Evolutionary conservation across 2,888 invertebrate genomes (phyloP).

Genomic region (Latrodectus hesperus): DNA sequence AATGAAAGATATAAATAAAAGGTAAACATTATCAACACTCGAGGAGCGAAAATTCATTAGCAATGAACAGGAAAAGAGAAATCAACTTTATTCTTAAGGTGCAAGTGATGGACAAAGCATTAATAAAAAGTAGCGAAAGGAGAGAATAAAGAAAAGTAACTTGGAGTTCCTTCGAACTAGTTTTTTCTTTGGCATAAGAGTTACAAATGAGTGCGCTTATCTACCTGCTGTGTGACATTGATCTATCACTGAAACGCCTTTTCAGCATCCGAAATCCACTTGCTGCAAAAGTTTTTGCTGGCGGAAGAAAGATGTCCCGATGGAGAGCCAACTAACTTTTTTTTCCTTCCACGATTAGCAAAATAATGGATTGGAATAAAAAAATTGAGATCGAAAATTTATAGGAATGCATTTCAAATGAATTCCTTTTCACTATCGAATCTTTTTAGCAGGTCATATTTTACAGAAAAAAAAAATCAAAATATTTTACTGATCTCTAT

Average conservation of each 20-base stretch:
- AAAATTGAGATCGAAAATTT: not conserved
- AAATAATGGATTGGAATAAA: not conserved
- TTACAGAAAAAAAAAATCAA: too few species aligned
- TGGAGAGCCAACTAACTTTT: not conserved
- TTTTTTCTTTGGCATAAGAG: constrained; percentile 18
- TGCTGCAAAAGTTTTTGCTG: constrained; percentile 14
- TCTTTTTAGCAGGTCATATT: too few species aligned
- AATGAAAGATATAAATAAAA: too few species aligned
- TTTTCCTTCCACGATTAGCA: constrained; percentile 1
- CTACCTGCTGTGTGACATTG: constrained; percentile 41
- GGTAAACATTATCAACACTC: too few species aligned
- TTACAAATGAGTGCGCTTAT: constrained; percentile 55
- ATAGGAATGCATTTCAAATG: not conserved
- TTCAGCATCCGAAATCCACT: constrained; percentile 51
- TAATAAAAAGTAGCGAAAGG: not conserved
- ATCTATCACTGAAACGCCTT: constrained; percentile 56
- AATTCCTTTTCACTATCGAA: too few species aligned
- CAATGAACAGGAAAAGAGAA: too few species aligned
- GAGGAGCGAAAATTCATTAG: too few species aligned
- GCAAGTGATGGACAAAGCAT: not conserved
- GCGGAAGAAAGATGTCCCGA: constrained; percentile 4
- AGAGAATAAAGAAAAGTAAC: not conserved
- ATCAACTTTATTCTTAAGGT: not conserved
- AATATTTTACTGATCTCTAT: too few species aligned
- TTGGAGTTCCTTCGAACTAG: not conserved